Evolutionary conservation across 2,797 vertebrate genomes (phyloP).

Genomic region (Basileuterus tristriatus): DNA sequence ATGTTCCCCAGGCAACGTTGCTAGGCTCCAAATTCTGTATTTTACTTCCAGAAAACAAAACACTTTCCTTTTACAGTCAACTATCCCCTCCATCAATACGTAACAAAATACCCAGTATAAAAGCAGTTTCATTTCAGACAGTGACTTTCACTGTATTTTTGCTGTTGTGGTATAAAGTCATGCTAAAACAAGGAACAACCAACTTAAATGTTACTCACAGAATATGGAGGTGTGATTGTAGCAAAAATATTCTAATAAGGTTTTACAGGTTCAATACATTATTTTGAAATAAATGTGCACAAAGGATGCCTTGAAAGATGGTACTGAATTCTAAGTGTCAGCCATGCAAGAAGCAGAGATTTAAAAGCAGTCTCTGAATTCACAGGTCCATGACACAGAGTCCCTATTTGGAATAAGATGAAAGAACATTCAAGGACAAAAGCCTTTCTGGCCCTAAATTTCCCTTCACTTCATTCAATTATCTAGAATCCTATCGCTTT

Average conservation of each 20-base stretch:
- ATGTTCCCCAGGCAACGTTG: constrained; percentile 23
- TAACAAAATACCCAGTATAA: neutral
- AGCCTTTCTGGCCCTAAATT: constrained; percentile 9
- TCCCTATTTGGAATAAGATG: neutral
- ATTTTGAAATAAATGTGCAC: constrained; percentile 42
- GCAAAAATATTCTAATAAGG: constrained; percentile 6
- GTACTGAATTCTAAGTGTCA: constrained; percentile 31
- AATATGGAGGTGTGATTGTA: neutral
- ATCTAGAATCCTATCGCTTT: constrained; percentile 2
- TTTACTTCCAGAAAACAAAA: constrained; percentile 40
- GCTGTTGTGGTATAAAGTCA: neutral
- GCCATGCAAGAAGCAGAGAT: constrained; percentile 60
- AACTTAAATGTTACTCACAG: neutral
- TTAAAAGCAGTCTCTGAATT: constrained; percentile 59
- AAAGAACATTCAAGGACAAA: constrained; percentile 64
- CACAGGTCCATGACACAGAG: constrained; percentile 52
- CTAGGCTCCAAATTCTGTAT: constrained; percentile 28
- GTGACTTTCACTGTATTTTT: neutral
- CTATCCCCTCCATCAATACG: neutral
- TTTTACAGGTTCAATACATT: constrained; percentile 17
- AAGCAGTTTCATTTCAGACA: neutral
- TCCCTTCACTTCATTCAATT: constrained; percentile 47
- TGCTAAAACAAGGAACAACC: neutral
- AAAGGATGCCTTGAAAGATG: constrained; percentile 42
- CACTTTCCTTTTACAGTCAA: neutral